Base-by-base conservation (phyloP, 1,140 invertebrate species). In the Copidosoma floridanum region DNA sequence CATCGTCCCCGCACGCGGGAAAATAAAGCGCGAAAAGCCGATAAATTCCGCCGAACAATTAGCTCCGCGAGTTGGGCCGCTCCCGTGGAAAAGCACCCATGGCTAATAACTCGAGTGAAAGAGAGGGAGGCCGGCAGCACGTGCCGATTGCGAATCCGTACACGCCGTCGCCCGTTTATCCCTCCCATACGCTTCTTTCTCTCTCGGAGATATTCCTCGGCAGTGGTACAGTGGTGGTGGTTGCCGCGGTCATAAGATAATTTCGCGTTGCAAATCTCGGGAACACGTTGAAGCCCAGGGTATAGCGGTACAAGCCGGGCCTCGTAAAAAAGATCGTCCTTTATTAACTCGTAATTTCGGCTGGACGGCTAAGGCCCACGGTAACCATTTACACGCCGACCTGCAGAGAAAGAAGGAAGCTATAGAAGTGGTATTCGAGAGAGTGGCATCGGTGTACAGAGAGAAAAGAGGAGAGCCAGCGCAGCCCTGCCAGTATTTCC, bases 201-300 rank as follows among this genome's bases (percentile, higher is more conserved):
- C n/a, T n/a, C n/a, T n/a, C n/a, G n/a, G n/a, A n/a, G n/a, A n/a
- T n/a, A n/a, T n/a, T n/a, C 26, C 26, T 8, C 44, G 21, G 11
- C 44, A 47, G 44, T 14, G 26, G 41, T n/a, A n/a, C n/a, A n/a
- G n/a, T n/a, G n/a, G n/a, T n/a, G n/a, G n/a, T n/a, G n/a, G n/a
- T n/a, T n/a, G n/a, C n/a, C 43, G 38, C 46, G 21, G 44, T 60
- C 37, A 52, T 38, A 68, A 66, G 58, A 62, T 67, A 54, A 54
- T 54, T 43, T 54, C 10, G 52, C 52, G 16, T 40, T 35, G 52
- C 52, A 21, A 54, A 54, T 54, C 40, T 54, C 38, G 44, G 44
- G 47, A 57, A 57, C 47, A 38, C 47, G 44, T 57, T 47, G 24
- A 48, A 50, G 35, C 44, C 32, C 35, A 35, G 5, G 32, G 35